Evolutionary conservation across 2,797 vertebrate genomes (phyloP).

Genomic region (Manis crassicaudata): DNA sequence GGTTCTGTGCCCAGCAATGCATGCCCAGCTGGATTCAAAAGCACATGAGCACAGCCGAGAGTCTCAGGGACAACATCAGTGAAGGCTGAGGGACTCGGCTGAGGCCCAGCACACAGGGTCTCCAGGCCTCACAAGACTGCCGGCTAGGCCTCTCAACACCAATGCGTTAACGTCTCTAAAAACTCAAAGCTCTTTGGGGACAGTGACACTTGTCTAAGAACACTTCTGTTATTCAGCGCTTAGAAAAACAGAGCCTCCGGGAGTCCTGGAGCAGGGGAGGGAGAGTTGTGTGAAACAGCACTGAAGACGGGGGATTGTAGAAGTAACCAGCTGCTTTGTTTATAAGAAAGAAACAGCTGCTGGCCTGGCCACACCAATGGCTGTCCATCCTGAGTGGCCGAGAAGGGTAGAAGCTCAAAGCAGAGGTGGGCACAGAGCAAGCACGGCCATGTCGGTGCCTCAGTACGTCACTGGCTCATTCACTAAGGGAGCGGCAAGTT

Average conservation of each 20-base stretch:
- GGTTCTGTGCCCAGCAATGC: not conserved
- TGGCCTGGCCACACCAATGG: not conserved
- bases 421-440: not conserved
- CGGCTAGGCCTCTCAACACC: not conserved
- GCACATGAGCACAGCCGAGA: not conserved
- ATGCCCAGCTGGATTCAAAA: not conserved
- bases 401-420: not conserved
- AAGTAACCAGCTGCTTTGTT: not conserved
- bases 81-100: not conserved
- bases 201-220: no score
- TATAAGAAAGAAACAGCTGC: not conserved
- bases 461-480: not conserved
- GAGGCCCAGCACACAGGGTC: not conserved
- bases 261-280: not conserved
- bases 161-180: not conserved
- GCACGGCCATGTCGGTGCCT: rapidly evolving
- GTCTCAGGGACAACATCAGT: not conserved
- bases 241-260: not conserved
- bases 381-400: not conserved
- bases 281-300: not conserved
- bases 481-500: no score
- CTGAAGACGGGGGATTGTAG: rapidly evolving
- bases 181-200: not conserved
- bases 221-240: not conserved
- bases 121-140: not conserved